These are phyloP conservation scores for Pelochelys cantorii DNA, from an alignment of 2,797 vertebrate species.

Conservation along the genomic window DNA sequence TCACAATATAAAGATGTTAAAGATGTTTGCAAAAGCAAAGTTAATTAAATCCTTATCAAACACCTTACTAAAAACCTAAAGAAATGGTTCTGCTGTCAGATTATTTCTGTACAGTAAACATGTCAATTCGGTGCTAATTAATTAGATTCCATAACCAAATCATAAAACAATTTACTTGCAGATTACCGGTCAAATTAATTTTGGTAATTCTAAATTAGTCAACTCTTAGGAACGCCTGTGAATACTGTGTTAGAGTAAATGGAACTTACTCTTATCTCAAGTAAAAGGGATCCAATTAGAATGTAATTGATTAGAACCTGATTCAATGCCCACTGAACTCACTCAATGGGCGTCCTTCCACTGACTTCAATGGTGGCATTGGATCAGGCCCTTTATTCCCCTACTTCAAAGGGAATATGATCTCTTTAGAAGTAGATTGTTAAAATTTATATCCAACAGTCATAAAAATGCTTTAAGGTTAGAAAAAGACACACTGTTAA, in stretches of 20 bases:
- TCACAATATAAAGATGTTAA: constrained; percentile 25
- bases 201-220: not conserved
- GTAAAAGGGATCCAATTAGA: not conserved
- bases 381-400: not conserved
- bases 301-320: not conserved
- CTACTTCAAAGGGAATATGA: not conserved
- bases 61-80: not conserved
- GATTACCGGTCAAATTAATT: not conserved
- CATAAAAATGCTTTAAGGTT: not conserved
- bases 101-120: not conserved
- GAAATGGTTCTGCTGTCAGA: not conserved
- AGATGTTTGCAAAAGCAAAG: not conserved
- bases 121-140: not conserved
- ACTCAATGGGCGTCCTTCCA: not conserved
- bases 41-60: constrained; percentile 13
- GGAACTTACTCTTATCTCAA: not conserved
- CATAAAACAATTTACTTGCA: not conserved
- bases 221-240: not conserved
- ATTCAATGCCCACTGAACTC: not conserved
- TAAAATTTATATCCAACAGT: not conserved
- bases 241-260: not conserved
- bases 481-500: fast-evolving
- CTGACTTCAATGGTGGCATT: not conserved
- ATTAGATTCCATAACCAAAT: not conserved
- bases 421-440: not conserved